A percentile compares a stretch with the other conserved stretches of the same genome.
These are phyloP conservation scores for Ceraclea dissimilis DNA, from an alignment of 2,888 invertebrate genomes.

Conservation along the genomic window DNA sequence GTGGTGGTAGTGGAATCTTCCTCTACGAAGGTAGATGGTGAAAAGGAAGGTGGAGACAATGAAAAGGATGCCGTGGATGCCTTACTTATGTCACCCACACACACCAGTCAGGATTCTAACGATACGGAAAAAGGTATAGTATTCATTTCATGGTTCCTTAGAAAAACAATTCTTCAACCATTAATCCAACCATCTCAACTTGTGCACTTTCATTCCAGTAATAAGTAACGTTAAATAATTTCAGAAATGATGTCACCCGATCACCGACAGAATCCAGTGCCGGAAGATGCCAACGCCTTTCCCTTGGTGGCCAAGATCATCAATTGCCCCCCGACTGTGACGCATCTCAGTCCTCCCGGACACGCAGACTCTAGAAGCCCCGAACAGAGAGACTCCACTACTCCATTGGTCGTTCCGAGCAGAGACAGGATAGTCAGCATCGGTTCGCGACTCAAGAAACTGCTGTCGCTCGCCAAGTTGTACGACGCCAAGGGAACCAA, in stretches of 20 bases:
- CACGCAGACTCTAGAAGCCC: neutral
- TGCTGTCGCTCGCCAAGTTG: constrained; percentile 48
- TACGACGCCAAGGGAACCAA: constrained; percentile 36
- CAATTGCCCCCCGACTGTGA: constrained; percentile 34
- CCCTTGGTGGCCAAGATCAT: constrained; percentile 40
- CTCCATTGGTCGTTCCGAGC: constrained; percentile 10
- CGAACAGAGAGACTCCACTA: neutral
- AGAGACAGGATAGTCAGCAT: constrained; percentile 24
- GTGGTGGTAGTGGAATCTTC: constrained; percentile 9
- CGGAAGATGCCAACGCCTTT: constrained; percentile 28
- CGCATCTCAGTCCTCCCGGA: neutral
- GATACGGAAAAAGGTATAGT: constrained; percentile 41
- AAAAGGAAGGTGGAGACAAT: constrained; percentile 31
- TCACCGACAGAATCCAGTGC: constrained; percentile 30
- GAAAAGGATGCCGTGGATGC: constrained; percentile 26
- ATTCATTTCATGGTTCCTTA: neutral
- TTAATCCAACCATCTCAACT: too few relatives aligned
- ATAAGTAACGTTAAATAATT: too few relatives aligned
- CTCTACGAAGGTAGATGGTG: constrained; percentile 2
- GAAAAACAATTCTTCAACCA: neutral
- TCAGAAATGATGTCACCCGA: constrained; percentile 32
- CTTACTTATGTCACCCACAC: constrained; percentile 41
- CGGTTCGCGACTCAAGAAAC: constrained; percentile 42
- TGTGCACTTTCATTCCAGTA: too few relatives aligned
- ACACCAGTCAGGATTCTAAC: constrained; percentile 41